These are phyloP conservation scores for Ecliptopera silaceata DNA, from an alignment of 2,888 invertebrate species.

Conservation along the genomic window DNA sequence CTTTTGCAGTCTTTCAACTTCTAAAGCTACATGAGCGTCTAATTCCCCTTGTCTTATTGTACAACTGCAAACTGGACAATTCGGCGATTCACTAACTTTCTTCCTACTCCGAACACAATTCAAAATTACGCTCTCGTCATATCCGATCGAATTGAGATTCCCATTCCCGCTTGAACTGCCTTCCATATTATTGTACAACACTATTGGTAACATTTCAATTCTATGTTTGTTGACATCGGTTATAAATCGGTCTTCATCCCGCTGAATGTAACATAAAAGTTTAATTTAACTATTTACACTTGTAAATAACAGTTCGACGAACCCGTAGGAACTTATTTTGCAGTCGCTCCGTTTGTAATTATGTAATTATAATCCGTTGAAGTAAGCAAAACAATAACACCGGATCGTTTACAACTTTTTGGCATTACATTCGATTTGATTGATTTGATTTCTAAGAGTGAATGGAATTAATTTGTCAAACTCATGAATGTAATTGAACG, in stretches of 20 bases:
- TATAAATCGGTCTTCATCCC: slow-evolving; percentile 75
- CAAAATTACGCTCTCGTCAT: slow-evolving; percentile 72
- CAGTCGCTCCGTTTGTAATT: slow-evolving; percentile 44
- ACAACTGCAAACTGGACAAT: slow-evolving; percentile 94
- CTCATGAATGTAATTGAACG: neutral
- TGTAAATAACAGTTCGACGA: slow-evolving; percentile 56
- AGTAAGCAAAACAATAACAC: slow-evolving; percentile 58
- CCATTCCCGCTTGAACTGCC: slow-evolving; percentile 64
- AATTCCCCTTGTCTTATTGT: slow-evolving; percentile 92
- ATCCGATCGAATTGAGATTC: slow-evolving; percentile 55
- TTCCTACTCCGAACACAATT: slow-evolving; percentile 82
- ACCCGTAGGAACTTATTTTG: slow-evolving; percentile 63
- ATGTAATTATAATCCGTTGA: slow-evolving; percentile 42
- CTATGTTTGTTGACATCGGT: slow-evolving; percentile 48
- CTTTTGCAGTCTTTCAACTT: slow-evolving; percentile 82
- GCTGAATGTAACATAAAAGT: slow-evolving; percentile 48
- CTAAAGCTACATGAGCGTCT: slow-evolving; percentile 91
- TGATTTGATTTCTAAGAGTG: neutral
- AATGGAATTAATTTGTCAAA: slow-evolving; percentile 8
- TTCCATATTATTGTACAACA: slow-evolving; percentile 77
- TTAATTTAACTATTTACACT: slow-evolving; percentile 38
- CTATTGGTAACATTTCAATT: slow-evolving; percentile 74
- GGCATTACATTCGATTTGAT: slow-evolving; percentile 41
- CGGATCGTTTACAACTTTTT: slow-evolving; percentile 55
- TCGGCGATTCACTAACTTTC: slow-evolving; percentile 86